These are phyloP conservation scores for Geotrypetes seraphini DNA, from an alignment of 2,797 vertebrate genomes.

Conservation along the genomic window DNA sequence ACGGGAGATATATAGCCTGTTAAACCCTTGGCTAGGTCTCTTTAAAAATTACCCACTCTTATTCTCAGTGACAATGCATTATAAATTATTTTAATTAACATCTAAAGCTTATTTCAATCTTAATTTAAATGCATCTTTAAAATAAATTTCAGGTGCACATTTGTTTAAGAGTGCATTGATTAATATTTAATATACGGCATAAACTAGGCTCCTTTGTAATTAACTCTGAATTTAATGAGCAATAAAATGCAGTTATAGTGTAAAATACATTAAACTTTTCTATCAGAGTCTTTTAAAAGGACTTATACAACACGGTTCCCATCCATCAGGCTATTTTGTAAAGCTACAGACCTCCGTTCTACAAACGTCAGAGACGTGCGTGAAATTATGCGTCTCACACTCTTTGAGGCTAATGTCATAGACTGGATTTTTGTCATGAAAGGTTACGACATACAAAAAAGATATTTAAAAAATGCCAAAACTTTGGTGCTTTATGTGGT, in stretches of 20 bases:
- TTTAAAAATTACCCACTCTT: not conserved
- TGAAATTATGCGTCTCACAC: too few species aligned
- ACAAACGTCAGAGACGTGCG: too few species aligned
- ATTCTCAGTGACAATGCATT: not conserved
- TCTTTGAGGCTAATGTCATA: too few species aligned
- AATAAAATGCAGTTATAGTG: conserved; percentile 43
- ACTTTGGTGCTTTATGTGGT: too few species aligned
- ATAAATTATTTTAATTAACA: too few species aligned
- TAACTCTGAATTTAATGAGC: conserved; percentile 47
- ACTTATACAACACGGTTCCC: conserved; percentile 17
- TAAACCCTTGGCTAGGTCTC: not conserved
- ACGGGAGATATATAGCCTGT: too few species aligned
- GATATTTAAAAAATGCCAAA: too few species aligned
- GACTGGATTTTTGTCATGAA: too few species aligned
- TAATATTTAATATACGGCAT: conserved; percentile 10
- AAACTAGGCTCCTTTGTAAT: conserved; percentile 39
- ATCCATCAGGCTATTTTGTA: too few species aligned
- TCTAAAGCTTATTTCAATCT: not conserved
- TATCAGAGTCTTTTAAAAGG: conserved; percentile 28
- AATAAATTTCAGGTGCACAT: not conserved
- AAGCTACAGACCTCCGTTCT: too few species aligned
- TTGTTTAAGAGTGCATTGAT: not conserved
- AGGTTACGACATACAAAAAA: too few species aligned
- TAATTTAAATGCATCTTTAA: not conserved
- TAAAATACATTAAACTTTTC: conserved; percentile 29